Evolutionary conservation across 2,113 vertebrate species (phyloP).

Genomic region (Psephotus haematonotus): DNA sequence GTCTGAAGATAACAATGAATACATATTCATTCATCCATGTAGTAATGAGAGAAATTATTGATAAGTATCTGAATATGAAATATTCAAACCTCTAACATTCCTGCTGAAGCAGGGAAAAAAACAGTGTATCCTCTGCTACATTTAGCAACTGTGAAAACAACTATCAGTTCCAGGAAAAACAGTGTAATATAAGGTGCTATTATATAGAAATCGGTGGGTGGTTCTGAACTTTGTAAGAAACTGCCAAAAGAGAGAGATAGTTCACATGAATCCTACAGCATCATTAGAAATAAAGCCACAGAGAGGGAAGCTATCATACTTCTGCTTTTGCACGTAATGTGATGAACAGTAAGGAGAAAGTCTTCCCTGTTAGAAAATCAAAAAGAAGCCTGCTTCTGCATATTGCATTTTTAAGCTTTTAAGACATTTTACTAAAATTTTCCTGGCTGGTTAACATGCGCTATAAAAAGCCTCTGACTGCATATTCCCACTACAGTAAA

Average conservation of each 20-base stretch:
- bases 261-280: not conserved
- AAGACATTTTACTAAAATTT: conserved; percentile 44
- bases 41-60: not conserved
- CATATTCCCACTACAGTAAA: conserved; percentile 41
- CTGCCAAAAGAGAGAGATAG: not conserved
- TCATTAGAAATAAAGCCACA: not conserved
- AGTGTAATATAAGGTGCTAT: conserved; percentile 21
- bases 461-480: conserved; percentile 60
- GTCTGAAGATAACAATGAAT: not conserved
- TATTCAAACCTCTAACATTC: not conserved
- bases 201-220: not conserved
- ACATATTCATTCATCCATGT: not conserved
- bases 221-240: not conserved
- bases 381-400: not conserved
- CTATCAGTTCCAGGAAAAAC: conserved; percentile 27
- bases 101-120: conserved; percentile 13
- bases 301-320: rapidly evolving
- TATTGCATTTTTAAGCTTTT: not conserved
- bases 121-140: not conserved
- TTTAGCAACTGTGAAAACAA: conserved; percentile 48
- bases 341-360: not conserved
- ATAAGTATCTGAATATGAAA: not conserved
- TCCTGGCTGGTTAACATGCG: conserved; percentile 13
- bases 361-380: not conserved
- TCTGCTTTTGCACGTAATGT: not conserved